Evolutionary conservation across 2,113 vertebrate species (phyloP).

Genomic region (Oreochromis aureus): DNA sequence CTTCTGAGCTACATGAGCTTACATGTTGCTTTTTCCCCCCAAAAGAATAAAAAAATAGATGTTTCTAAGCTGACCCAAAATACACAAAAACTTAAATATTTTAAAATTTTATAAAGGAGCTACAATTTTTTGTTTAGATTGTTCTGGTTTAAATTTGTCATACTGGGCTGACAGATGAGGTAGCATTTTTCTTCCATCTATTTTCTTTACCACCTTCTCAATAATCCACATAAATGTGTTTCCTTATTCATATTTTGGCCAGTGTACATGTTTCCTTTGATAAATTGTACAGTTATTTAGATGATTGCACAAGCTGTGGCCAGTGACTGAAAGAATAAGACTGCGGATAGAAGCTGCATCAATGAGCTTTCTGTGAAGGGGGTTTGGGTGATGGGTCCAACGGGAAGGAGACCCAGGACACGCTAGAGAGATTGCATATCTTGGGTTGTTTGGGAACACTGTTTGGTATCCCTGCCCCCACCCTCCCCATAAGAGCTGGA

Average conservation of each 20-base stretch:
- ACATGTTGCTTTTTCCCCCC: not conserved
- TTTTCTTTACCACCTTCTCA: not conserved
- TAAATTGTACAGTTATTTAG: not conserved
- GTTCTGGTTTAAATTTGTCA: not conserved
- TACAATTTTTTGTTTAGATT: not conserved
- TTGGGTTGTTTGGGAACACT: not conserved
- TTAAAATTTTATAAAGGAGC: not conserved
- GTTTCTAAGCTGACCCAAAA: not conserved
- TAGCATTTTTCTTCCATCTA: not conserved
- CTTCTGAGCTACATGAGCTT: not conserved
- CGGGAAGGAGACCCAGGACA: not conserved
- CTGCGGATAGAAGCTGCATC: not conserved
- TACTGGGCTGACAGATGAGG: not conserved
- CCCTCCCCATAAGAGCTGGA: not conserved
- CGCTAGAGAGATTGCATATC: not conserved
- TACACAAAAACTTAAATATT: not conserved
- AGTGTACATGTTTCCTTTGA: not conserved
- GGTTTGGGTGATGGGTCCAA: not conserved
- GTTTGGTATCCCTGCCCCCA: not conserved
- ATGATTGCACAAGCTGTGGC: not conserved
- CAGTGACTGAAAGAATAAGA: not conserved
- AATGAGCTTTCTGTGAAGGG: not conserved
- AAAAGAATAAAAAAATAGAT: not conserved
- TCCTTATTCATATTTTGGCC: not conserved
- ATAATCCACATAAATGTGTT: not conserved